Evolutionary conservation across 2,113 vertebrate species (phyloP).

Genomic region (Haemorhous mexicanus): DNA sequence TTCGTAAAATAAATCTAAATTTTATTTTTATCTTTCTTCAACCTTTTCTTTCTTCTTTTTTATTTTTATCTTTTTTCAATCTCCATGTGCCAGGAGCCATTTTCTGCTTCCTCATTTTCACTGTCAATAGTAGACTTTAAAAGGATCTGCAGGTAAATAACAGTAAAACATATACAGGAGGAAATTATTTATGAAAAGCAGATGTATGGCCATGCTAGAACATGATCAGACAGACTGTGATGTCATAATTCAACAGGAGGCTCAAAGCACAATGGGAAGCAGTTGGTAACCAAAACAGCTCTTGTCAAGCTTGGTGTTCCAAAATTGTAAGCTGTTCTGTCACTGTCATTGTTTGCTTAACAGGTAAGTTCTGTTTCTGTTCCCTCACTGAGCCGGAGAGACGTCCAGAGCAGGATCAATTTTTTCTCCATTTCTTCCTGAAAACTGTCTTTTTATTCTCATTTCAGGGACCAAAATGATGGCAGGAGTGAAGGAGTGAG

Average conservation of each 20-base stretch:
- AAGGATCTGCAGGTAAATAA: not conserved
- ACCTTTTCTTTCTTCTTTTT: not conserved
- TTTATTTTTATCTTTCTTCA: not conserved
- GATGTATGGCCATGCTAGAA: not conserved
- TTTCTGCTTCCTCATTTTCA: not conserved
- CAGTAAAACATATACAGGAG: not conserved
- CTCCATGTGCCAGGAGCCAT: not conserved
- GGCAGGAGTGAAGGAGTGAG: accelerated
- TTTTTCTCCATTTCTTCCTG: not conserved
- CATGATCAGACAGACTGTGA: not conserved
- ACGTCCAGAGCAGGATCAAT: not conserved
- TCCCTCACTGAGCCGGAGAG: not conserved
- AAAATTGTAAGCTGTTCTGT: not conserved
- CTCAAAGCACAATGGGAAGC: not conserved
- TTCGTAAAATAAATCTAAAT: not conserved
- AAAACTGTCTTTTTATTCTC: not conserved
- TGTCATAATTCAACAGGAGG: not conserved
- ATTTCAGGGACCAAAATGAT: not conserved
- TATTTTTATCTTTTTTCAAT: not conserved
- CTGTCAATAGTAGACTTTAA: not conserved
- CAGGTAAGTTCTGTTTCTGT: not conserved
- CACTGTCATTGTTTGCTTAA: not conserved
- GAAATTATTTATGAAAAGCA: not conserved
- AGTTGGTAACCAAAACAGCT: not conserved
- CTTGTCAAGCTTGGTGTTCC: not conserved